A percentile compares a stretch with the other conserved stretches of the same genome.
Evolutionary conservation across 2,888 invertebrate genomes (phyloP).

Genomic region (Trichogramma dendrolimi): DNA sequence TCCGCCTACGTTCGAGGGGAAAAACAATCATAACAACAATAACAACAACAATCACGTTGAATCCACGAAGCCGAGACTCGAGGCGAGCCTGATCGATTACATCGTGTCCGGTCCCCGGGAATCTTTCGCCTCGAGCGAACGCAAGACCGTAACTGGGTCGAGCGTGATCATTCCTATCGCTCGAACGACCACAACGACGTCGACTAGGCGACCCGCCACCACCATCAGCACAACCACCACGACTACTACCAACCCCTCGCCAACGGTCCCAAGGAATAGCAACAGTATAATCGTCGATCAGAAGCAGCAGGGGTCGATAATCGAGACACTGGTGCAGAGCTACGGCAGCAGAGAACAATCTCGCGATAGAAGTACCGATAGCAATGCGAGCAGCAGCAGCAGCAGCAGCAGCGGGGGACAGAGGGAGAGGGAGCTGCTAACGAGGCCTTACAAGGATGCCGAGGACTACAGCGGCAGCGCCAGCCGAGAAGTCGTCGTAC

Average conservation of each 20-base stretch:
- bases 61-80: neutral
- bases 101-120: slow-evolving; percentile 30
- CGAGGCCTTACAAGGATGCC: neutral
- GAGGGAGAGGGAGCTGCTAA: too few relatives aligned
- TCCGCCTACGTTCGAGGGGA: slow-evolving; percentile 11
- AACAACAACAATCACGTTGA: slow-evolving; percentile 1
- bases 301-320: slow-evolving; percentile 14
- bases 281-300: slow-evolving; percentile 8
- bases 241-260: neutral
- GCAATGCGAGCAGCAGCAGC: too few relatives aligned
- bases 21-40: slow-evolving; percentile 1
- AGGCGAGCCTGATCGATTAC: slow-evolving; percentile 32
- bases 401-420: too few relatives aligned
- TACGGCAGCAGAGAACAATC: slow-evolving; percentile 15
- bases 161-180: slow-evolving; percentile 10
- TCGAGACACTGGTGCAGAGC: slow-evolving; percentile 26
- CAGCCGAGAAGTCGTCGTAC: slow-evolving; percentile 15
- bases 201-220: neutral
- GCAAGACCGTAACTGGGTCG: neutral
- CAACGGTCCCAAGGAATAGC: neutral
- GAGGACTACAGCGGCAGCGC: slow-evolving; percentile 23
- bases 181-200: neutral
- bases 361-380: slow-evolving; percentile 13
- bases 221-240: slow-evolving; percentile 6
- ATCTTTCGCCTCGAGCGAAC: slow-evolving; percentile 9